phyloP scores from a whole-genome alignment of 1,140 invertebrate species.

The Lethrus apterus region DNA sequence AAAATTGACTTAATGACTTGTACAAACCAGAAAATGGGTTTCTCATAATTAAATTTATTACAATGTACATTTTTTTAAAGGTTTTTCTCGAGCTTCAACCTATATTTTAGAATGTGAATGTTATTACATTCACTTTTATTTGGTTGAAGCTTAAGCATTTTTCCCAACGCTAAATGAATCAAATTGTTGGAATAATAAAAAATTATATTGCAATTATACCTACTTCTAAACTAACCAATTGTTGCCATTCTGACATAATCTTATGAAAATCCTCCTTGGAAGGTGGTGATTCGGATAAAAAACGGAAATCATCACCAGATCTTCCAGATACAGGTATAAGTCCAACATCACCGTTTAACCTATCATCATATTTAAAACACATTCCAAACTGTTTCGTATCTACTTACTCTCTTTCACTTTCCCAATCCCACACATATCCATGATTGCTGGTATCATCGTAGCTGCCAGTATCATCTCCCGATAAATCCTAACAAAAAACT shows the following conservation, averaged over 20 bases:
- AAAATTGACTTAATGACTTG: too few relatives aligned
- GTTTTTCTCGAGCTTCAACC: too few relatives aligned
- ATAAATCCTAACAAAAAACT: slow-evolving; percentile 7
- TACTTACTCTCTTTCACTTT: slow-evolving; percentile 26
- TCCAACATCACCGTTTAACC: slow-evolving; percentile 25
- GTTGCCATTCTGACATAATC: slow-evolving; percentile 27
- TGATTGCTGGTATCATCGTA: slow-evolving; percentile 15
- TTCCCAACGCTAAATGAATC: too few relatives aligned
- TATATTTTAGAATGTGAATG: too few relatives aligned
- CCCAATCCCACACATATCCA: slow-evolving; percentile 19
- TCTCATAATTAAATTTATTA: too few relatives aligned
- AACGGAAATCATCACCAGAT: slow-evolving; percentile 11
- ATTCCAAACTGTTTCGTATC: neutral
- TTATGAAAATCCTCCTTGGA: slow-evolving; percentile 23
- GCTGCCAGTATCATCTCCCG: slow-evolving; percentile 15
- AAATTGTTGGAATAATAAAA: too few relatives aligned
- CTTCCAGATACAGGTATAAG: slow-evolving; percentile 21
- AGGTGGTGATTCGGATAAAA: slow-evolving; percentile 19
- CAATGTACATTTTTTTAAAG: too few relatives aligned
- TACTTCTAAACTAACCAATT: slow-evolving; percentile 24
- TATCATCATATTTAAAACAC: slow-evolving; percentile 14
- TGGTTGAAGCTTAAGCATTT: too few relatives aligned
- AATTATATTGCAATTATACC: slow-evolving; percentile 9
- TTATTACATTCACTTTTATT: too few relatives aligned
- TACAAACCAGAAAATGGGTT: too few relatives aligned